A percentile compares a stretch with the other conserved stretches of the same genome.
Conservation (phyloP, 2,113 vertebrate species). For the Dromiciops gliroides region DNA sequence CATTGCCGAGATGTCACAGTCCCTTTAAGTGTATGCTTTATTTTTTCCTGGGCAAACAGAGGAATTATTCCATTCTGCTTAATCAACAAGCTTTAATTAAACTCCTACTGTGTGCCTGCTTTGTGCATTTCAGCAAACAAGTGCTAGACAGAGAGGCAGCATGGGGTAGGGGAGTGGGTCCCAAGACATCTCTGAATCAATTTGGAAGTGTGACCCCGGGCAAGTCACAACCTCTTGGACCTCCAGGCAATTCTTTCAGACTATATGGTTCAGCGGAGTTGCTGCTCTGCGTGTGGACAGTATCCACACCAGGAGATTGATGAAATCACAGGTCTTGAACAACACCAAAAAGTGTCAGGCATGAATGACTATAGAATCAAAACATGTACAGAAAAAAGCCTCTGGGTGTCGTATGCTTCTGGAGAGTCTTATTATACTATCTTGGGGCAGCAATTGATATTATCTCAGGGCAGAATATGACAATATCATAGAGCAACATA, state of each 20-base stretch:
- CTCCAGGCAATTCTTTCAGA: background rate
- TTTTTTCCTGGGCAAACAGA: background rate
- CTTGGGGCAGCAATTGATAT: background rate
- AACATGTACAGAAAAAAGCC: background rate
- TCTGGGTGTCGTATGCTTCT: background rate
- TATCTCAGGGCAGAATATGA: background rate
- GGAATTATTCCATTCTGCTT: background rate
- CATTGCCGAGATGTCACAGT: background rate
- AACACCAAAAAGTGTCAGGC: background rate
- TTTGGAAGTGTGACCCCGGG: background rate
- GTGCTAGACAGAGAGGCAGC: background rate
- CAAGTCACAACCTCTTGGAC: background rate
- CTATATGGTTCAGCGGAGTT: background rate
- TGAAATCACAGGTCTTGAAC: conserved; percentile 2
- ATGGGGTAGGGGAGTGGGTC: background rate
- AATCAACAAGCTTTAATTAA: background rate
- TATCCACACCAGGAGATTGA: background rate
- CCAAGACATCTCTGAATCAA: background rate
- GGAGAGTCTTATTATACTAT: background rate
- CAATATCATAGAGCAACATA: background rate
- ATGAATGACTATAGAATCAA: background rate
- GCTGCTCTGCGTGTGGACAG: background rate
- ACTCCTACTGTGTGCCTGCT: background rate
- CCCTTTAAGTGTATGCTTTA: background rate
- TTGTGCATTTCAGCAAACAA: background rate